Percentiles rank a stretch among this genome's conserved stretches.
Conservation (phyloP, 2,797 vertebrate genomes). For the Clarias pachynema region DNA sequence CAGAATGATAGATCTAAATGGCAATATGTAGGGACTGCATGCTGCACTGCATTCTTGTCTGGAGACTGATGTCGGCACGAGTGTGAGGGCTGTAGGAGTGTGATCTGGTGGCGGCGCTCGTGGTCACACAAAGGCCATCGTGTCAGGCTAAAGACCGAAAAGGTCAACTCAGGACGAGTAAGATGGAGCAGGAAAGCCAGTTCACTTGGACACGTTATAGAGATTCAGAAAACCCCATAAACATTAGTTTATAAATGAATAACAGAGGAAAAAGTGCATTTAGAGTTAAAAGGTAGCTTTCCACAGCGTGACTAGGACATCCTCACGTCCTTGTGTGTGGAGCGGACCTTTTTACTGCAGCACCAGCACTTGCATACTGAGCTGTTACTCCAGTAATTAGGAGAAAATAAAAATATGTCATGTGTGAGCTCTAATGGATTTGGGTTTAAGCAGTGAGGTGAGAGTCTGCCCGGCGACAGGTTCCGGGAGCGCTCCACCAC, state of each 20-base stretch:
- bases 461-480: slow-evolving; percentile 60
- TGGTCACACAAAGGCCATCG: slow-evolving; percentile 58
- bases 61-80: slow-evolving; percentile 55
- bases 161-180: slow-evolving; percentile 58
- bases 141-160: slow-evolving; percentile 62
- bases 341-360: slow-evolving; percentile 72
- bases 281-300: not conserved
- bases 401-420: slow-evolving; percentile 81
- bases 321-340: slow-evolving; percentile 70
- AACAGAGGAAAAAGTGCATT: not conserved
- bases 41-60: slow-evolving; percentile 69
- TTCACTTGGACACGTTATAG: not conserved
- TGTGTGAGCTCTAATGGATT: slow-evolving; percentile 78
- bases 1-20: slow-evolving; percentile 99
- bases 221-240: not conserved
- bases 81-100: not conserved
- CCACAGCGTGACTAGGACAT: slow-evolving; percentile 53
- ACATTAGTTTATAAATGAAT: not conserved
- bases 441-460: slow-evolving; percentile 68
- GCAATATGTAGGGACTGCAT: slow-evolving; percentile 87
- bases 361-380: slow-evolving; percentile 66
- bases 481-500: slow-evolving; percentile 41
- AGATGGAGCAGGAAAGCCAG: slow-evolving; percentile 26
- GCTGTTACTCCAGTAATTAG: slow-evolving; percentile 76
- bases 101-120: not conserved